These are phyloP conservation scores for Calyptommatus sinebrachiatus DNA, from an alignment of 2,113 vertebrate genomes.

Conservation along the genomic window DNA sequence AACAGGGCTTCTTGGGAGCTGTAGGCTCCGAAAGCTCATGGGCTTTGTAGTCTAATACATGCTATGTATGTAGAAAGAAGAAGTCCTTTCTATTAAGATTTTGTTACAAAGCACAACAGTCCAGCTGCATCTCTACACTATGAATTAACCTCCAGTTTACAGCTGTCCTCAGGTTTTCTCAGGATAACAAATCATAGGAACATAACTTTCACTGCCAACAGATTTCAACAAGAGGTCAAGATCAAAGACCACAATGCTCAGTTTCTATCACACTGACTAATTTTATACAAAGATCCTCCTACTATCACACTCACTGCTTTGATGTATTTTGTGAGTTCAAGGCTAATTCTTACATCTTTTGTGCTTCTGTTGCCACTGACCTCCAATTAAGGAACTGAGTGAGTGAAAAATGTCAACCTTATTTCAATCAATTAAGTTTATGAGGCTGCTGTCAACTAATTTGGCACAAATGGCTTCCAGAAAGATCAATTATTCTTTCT, in stretches of 20 bases:
- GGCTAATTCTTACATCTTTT: not conserved
- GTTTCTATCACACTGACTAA: not conserved
- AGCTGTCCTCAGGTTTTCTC: too few species aligned
- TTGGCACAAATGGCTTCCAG: not conserved
- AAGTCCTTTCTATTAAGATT: too few species aligned
- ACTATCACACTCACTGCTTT: not conserved
- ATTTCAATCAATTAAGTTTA: not conserved
- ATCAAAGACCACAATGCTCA: not conserved
- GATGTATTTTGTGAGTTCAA: not conserved
- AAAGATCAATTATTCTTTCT: not conserved
- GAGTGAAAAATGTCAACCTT: not conserved
- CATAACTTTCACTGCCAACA: not conserved
- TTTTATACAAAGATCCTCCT: not conserved
- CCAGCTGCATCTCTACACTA: too few species aligned
- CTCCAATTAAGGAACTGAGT: not conserved
- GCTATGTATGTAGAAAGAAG: too few species aligned
- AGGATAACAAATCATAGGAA: not conserved
- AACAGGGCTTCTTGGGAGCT: too few species aligned
- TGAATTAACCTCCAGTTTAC: too few species aligned
- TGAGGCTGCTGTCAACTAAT: slow-evolving; percentile 8
- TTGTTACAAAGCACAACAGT: too few species aligned
- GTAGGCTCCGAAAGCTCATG: too few species aligned
- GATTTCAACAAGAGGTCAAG: not conserved
- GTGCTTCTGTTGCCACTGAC: not conserved
- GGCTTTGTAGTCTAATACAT: too few species aligned